Evolutionary conservation across 2,797 vertebrate species (phyloP), one percentile per base, ranked within the genome.

Genomic region (Peromyscus nudipes): DNA sequence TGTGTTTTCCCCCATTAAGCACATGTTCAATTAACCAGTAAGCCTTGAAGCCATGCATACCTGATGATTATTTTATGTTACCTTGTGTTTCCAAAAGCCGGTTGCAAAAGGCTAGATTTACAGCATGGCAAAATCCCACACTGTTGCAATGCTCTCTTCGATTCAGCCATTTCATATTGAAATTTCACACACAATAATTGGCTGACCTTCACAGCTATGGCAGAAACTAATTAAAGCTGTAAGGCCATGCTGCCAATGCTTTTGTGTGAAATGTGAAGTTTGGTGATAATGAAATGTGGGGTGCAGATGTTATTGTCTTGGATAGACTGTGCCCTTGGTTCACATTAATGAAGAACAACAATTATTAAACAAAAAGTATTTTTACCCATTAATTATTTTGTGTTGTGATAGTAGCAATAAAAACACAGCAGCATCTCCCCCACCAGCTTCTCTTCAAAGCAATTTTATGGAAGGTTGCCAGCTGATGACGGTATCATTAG

Each of bases 161-260:
- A 98, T 99, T 98, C 98, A 98, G 98, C 98, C 89, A 98, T 98
- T 98, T 98, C 98, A 98, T 99, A 99, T 99, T 99, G 99, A 99
- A 99, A 99, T 99, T 99, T 99, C 99, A 99, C 98, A 99, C 99
- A 99, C 99, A 99, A 99, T 99, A 99, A 99, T 99, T 99, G 99
- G 99, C 99, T 99, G 99, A 99, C 99, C 99, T 99, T 99, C 99
- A 99, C 99, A 99, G 99, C 99, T 99, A 99, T 98, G 98, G 99
- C 99, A 99, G 99, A 99, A 99, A 99, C 99, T 99, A 99, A 99
- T 99, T 99, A 99, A 99, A 99, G 99, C 99, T 99, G 99, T 99
- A 99, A 99, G 99, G 99, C 98, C 98, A 98, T 97, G 98, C 98
- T 99, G 99, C 99, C 99, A 99, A 98, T 98, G 99, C 99, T 99